phyloP scores from a whole-genome alignment of 2,797 vertebrate species.

The Gambusia yucatana region DNA sequence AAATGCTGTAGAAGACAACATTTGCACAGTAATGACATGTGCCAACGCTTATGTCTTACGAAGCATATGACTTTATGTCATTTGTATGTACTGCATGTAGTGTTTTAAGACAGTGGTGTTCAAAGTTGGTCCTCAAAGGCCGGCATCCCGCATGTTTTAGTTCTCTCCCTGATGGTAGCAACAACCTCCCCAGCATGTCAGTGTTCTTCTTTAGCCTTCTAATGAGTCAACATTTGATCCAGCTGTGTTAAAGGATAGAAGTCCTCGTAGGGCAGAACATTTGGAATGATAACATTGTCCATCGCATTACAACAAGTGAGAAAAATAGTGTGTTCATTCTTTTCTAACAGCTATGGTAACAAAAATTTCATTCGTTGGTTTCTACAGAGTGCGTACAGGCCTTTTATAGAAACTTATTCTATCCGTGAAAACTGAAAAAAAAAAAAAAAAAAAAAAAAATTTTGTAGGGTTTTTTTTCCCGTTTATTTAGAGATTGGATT shows the following conservation, averaged over 20 bases:
- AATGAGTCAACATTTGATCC: too few relatives aligned
- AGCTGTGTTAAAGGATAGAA: background rate
- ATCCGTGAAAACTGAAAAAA: background rate
- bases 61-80: background rate
- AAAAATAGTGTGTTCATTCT: background rate
- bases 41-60: background rate
- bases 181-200: too few relatives aligned
- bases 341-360: background rate
- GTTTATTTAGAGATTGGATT: background rate
- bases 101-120: background rate
- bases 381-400: background rate
- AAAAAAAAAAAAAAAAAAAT: too few relatives aligned
- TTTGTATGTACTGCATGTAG: background rate
- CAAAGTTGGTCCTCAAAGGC: too few relatives aligned
- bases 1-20: background rate
- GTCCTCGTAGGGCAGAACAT: background rate
- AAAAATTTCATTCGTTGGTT: background rate
- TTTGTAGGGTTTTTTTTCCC: background rate
- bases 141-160: too few relatives aligned
- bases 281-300: background rate
- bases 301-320: background rate
- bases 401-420: background rate
- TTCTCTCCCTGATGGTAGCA: too few relatives aligned
- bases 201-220: too few relatives aligned
- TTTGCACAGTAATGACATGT: background rate